phyloP scores from a whole-genome alignment of 2,113 vertebrate species.

The Scartelaos histophorus region DNA sequence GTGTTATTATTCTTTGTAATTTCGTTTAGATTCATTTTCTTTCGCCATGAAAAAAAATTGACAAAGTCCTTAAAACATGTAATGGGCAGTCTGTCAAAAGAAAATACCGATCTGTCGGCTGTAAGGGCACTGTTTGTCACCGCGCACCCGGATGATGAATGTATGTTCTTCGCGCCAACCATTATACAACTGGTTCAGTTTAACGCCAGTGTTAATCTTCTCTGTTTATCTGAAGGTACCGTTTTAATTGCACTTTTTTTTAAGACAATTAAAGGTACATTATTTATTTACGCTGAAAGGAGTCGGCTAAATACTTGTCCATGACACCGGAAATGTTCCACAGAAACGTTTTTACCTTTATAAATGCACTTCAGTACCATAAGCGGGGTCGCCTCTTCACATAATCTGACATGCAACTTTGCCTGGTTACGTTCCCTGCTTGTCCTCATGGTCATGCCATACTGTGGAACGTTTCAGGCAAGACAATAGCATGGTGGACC shows the following conservation, averaged over 20 bases:
- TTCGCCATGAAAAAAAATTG: slow-evolving; percentile 32
- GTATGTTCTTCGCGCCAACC: slow-evolving; percentile 94
- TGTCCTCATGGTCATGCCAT: too few relatives aligned
- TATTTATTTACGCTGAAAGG: too few relatives aligned
- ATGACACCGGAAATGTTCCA: too few relatives aligned
- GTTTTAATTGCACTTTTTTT: background rate
- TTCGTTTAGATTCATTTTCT: slow-evolving; percentile 61
- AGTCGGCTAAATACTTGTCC: too few relatives aligned
- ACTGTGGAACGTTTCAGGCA: too few relatives aligned
- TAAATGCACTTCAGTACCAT: too few relatives aligned
- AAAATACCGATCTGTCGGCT: background rate
- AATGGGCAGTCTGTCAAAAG: background rate
- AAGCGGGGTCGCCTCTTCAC: too few relatives aligned
- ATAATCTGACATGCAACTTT: too few relatives aligned
- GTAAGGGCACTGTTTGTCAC: slow-evolving; percentile 81
- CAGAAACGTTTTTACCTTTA: too few relatives aligned
- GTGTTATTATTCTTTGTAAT: slow-evolving; percentile 50
- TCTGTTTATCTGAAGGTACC: slow-evolving; percentile 94
- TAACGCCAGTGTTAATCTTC: slow-evolving; percentile 75
- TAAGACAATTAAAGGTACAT: too few relatives aligned
- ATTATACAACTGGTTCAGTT: slow-evolving; percentile 78
- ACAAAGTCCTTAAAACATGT: slow-evolving; percentile 26
- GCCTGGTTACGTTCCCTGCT: too few relatives aligned
- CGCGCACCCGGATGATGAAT: slow-evolving; percentile 96
- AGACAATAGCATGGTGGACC: too few relatives aligned